A percentile compares a stretch with the other conserved stretches of the same genome.
phyloP scores from a whole-genome alignment of 2,888 invertebrate species.

The Macrosoma leucophasiata region DNA sequence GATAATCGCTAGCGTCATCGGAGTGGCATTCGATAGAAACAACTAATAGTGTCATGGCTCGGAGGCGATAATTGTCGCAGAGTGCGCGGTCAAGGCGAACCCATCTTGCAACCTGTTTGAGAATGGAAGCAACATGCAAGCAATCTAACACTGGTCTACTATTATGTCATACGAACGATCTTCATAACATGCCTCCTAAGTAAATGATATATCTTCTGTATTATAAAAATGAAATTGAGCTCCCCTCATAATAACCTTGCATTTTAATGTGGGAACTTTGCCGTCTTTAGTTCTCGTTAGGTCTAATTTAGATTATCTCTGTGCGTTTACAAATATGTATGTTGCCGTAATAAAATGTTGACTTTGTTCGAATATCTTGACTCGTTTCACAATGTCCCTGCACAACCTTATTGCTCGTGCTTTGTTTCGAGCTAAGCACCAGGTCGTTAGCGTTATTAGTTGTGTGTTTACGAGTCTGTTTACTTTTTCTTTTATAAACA shows the following conservation, averaged over 20 bases:
- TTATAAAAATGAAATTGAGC: background rate
- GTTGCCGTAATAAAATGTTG: conserved; percentile 36
- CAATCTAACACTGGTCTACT: conserved; percentile 21
- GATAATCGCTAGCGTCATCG: too few species aligned
- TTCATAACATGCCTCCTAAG: conserved; percentile 21
- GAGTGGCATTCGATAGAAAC: too few species aligned
- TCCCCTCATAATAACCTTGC: conserved; percentile 40
- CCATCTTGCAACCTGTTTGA: conserved; percentile 40
- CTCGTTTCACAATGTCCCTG: conserved; percentile 9
- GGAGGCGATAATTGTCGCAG: conserved; percentile 41
- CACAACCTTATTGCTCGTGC: conserved; percentile 8
- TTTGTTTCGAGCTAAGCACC: conserved; percentile 10
- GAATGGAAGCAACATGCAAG: conserved; percentile 32
- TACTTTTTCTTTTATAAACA: background rate
- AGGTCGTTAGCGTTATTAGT: conserved; percentile 6
- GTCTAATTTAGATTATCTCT: conserved; percentile 52
- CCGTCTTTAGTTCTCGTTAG: conserved; percentile 44
- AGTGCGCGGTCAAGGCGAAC: conserved; percentile 59
- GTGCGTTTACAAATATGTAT: conserved; percentile 36
- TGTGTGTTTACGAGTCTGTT: background rate
- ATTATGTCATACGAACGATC: conserved; percentile 40
- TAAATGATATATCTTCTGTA: conserved; percentile 8
- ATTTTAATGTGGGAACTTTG: conserved; percentile 61
- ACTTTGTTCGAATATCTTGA: conserved; percentile 8
- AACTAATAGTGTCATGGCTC: conserved; percentile 58